Conservation (phyloP, 2,888 invertebrate species). For the Hemithea aestivaria region DNA sequence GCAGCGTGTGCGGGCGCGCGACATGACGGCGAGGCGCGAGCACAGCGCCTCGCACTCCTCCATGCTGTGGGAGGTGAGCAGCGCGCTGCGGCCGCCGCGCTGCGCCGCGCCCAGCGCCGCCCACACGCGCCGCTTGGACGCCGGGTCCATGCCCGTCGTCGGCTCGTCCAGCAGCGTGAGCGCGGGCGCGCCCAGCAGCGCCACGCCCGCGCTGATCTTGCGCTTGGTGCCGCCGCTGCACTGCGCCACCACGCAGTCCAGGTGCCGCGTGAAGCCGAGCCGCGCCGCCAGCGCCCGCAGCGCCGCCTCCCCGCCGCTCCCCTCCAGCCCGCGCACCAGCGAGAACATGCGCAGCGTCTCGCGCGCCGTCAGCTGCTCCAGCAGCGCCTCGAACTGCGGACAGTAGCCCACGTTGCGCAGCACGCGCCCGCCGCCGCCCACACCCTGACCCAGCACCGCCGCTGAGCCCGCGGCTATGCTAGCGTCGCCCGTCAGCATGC, state of each 20-base stretch:
- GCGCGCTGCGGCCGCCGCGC: slow-evolving; percentile 83
- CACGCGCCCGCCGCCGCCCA: slow-evolving; percentile 25
- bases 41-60: slow-evolving; percentile 91
- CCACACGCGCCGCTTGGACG: slow-evolving; percentile 90
- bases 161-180: slow-evolving; percentile 85
- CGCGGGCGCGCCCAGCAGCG: slow-evolving; percentile 83
- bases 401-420: slow-evolving; percentile 78
- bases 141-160: slow-evolving; percentile 88
- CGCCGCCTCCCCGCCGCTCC: slow-evolving; percentile 61
- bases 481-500: slow-evolving; percentile 92
- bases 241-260: slow-evolving; percentile 79
- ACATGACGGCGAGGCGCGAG: slow-evolving; percentile 88
- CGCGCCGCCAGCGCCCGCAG: slow-evolving; percentile 70
- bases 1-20: slow-evolving; percentile 84
- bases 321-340: slow-evolving; percentile 81
- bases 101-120: slow-evolving; percentile 81
- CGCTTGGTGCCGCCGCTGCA: slow-evolving; percentile 88
- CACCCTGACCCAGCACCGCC: slow-evolving; percentile 79
- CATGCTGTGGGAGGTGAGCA: slow-evolving; percentile 83
- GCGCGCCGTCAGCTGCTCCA: slow-evolving; percentile 84
- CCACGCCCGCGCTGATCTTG: slow-evolving; percentile 86
- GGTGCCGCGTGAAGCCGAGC: slow-evolving; percentile 79
- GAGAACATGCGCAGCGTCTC: slow-evolving; percentile 84
- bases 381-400: slow-evolving; percentile 86
- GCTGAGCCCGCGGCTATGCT: slow-evolving; percentile 84